Base-by-base conservation (phyloP, 2,888 invertebrate genomes). In the Flexamia atlantica region DNA sequence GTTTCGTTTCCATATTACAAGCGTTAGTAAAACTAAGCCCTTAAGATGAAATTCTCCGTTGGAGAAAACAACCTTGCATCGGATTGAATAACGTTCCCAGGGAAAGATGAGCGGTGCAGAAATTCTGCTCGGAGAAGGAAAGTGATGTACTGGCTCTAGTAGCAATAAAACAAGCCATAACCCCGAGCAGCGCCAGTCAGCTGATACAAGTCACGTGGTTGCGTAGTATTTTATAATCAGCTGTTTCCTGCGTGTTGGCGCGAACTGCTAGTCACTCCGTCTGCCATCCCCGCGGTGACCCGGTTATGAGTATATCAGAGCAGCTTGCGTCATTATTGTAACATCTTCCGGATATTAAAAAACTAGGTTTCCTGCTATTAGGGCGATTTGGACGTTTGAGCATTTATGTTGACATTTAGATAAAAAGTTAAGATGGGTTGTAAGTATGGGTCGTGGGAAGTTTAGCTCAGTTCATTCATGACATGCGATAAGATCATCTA, bases 151-250 rank as follows among this genome's bases (percentile, higher is more conserved):
- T 64, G 14, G 64, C 64, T 23, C 46, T 46, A 17, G 46, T 57
- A 57, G 57, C 57, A 20, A 23, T 57, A 57, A 57, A 57, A 3
- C 57, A 20, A 20, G 57, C 57, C 25, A 57, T 57, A 57, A 57
- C 57, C 3, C 20, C 9, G 50, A 57, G 7, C 57, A 57, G 57
- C 36, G n/a, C 64, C 28, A 64, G 64, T 64, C 64, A 64, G 64
- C 64, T 64, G 64, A 64, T 64, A 64, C 30, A 64, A 64, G 64
- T 64, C 64, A 64, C 64, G 64, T 64, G 64, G 30, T 64, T 64
- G 64, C 64, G 30, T 28, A 64, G 25, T 64, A 20, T 23, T 57
- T 46, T 46, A 53, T 64, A 64, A 64, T 64, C 64, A 64, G 64
- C 64, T 64, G 64, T 64, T 53, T 64, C 64, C 64, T 64, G 64